A percentile compares a stretch with the other conserved stretches of the same genome.
phyloP scores from a whole-genome alignment of 2,113 vertebrate genomes.

The Etheostoma cragini region DNA sequence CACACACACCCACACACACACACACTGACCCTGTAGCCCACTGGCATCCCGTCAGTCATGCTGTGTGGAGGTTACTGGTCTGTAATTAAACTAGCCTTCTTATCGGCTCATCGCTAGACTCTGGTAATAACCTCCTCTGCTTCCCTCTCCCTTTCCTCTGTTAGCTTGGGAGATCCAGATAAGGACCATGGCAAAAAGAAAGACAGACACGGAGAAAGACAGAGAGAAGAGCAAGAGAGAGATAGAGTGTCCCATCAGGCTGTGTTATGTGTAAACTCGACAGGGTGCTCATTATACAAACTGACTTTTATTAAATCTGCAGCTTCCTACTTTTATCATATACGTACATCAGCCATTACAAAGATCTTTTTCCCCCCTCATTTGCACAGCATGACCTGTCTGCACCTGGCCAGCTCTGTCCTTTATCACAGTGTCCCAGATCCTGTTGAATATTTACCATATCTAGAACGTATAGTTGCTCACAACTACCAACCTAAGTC shows the following conservation, averaged over 20 bases:
- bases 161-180: slow-evolving; percentile 62
- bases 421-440: slow-evolving; percentile 69
- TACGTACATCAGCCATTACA: slow-evolving; percentile 18
- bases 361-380: slow-evolving; percentile 7
- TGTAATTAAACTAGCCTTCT: slow-evolving; percentile 74
- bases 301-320: slow-evolving; percentile 45
- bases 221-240: neutral
- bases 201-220: neutral
- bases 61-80: slow-evolving; percentile 54
- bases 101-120: slow-evolving; percentile 76
- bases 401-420: slow-evolving; percentile 43
- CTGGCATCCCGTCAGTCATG: slow-evolving; percentile 50
- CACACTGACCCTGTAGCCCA: slow-evolving; percentile 48
- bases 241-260: neutral
- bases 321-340: slow-evolving; percentile 44
- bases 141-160: slow-evolving; percentile 71
- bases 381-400: slow-evolving; percentile 55
- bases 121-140: slow-evolving; percentile 74
- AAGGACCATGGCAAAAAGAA: slow-evolving; percentile 31
- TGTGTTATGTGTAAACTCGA: slow-evolving; percentile 44
- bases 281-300: slow-evolving; percentile 48
- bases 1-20: slow-evolving; percentile 34
- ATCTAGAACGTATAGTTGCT: neutral
- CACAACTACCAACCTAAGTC: too few species aligned
- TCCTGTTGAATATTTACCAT: slow-evolving; percentile 66